Conservation (phyloP, 1,140 invertebrate genomes). For the Neuroterus valhalla region DNA sequence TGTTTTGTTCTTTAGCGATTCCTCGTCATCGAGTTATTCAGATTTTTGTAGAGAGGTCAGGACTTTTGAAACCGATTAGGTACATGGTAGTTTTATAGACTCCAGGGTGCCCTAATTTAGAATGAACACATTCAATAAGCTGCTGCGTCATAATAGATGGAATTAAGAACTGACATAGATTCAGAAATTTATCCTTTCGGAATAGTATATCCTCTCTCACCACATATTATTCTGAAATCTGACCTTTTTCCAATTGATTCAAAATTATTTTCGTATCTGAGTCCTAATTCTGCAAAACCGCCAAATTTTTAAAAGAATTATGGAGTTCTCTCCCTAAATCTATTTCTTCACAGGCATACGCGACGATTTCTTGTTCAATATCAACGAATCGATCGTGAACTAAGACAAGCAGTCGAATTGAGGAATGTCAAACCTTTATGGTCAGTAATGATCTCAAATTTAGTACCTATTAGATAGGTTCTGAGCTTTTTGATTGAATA, state of each 20-base stretch:
- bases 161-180: background rate
- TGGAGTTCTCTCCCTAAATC: background rate
- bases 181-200: background rate
- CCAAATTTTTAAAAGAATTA: constrained; percentile 10
- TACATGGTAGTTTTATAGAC: no score
- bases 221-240: background rate
- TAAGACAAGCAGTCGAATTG: background rate
- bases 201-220: constrained; percentile 8
- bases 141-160: background rate
- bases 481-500: constrained; percentile 24
- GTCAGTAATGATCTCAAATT: constrained; percentile 34
- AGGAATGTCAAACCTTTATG: no score
- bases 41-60: no score
- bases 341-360: no score
- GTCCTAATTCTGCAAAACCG: background rate
- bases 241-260: background rate
- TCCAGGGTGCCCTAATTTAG: constrained; percentile 5
- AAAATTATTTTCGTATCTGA: background rate
- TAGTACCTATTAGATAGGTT: constrained; percentile 10
- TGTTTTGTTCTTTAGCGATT: no score
- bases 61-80: no score
- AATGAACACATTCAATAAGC: background rate
- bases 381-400: constrained; percentile 10
- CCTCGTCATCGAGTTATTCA: no score
- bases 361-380: background rate